Base-by-base conservation (phyloP, 2,797 vertebrate species). In the Carapus acus region DNA sequence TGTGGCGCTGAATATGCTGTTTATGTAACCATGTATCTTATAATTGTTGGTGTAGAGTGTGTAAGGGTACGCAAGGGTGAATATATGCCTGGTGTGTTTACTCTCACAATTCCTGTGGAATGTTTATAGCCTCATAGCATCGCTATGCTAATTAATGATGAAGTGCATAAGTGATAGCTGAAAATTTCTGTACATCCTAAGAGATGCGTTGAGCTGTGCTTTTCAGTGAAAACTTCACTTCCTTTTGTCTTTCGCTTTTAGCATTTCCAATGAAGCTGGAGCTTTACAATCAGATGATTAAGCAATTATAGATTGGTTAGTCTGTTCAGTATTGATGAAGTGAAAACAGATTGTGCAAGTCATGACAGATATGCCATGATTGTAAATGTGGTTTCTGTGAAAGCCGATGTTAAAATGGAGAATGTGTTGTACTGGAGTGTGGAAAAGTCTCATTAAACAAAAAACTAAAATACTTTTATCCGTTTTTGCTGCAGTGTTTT, bases 51-150 rank as follows among this genome's bases (percentile, higher is more conserved):
- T n/a, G n/a, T n/a, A n/a, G n/a, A n/a, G n/a, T n/a, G n/a, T n/a
- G n/a, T n/a, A n/a, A n/a, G n/a, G n/a, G n/a, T n/a, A n/a, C n/a
- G n/a, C n/a, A n/a, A n/a, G n/a, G n/a, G n/a, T n/a, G n/a, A n/a
- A n/a, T n/a, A n/a, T n/a, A n/a, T n/a, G n/a, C n/a, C 41, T 54
- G 34, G 57, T 43, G 49, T 69, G 40, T 54, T 23, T 44, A 2
- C 40, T 58, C 15, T 67, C 62, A 74, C 65, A n/a, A 73, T 86
- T 86, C 84, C 76, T 70, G 50, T 82, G 83, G 83, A 83, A 85
- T 76, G 62, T 55, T 19, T 58, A 54, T 53, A 45, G 14, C 23
- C 46, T 50, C 24, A 36, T 15, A 16, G 43, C 5, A 31, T 66
- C 9, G 55, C 16, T 51, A 21, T 69, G 48, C 34, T 77, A 72